These are phyloP conservation scores for Drosophila conformis DNA, from an alignment of 2,888 invertebrate species.

Conservation along the genomic window DNA sequence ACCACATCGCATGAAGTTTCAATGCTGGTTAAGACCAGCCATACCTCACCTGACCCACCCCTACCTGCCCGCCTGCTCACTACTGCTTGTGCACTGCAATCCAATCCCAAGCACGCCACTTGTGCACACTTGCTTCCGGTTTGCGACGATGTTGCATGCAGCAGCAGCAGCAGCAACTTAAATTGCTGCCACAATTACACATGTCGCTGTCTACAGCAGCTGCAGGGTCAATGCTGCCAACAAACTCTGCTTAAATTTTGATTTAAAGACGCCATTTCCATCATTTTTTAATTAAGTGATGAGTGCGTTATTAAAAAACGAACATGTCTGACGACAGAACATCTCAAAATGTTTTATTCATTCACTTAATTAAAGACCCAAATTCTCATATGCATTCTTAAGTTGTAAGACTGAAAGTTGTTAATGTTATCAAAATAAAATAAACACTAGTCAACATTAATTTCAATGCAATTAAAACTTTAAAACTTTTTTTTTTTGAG, in stretches of 20 bases:
- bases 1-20: constrained; percentile 52
- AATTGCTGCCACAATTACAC: constrained; percentile 81
- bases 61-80: neutral
- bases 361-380: neutral
- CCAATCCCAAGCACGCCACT: constrained; percentile 58
- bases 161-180: constrained; percentile 46
- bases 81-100: constrained; percentile 19
- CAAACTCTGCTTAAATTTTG: constrained; percentile 44
- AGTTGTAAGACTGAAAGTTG: neutral
- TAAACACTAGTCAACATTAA: neutral
- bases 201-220: constrained; percentile 63
- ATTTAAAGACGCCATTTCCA: constrained; percentile 44
- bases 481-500: neutral
- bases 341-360: constrained; percentile 5
- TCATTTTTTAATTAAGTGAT: constrained; percentile 1
- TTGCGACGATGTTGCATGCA: constrained; percentile 66
- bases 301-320: neutral
- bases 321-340: neutral
- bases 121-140: constrained; percentile 73
- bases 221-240: constrained; percentile 73
- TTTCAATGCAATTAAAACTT: neutral
- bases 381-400: neutral
- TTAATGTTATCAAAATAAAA: neutral
- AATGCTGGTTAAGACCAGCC: constrained; percentile 35
- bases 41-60: constrained; percentile 15